These are phyloP conservation scores for Herpetotheres cachinnans DNA, from an alignment of 2,113 vertebrate genomes.

Conservation along the genomic window DNA sequence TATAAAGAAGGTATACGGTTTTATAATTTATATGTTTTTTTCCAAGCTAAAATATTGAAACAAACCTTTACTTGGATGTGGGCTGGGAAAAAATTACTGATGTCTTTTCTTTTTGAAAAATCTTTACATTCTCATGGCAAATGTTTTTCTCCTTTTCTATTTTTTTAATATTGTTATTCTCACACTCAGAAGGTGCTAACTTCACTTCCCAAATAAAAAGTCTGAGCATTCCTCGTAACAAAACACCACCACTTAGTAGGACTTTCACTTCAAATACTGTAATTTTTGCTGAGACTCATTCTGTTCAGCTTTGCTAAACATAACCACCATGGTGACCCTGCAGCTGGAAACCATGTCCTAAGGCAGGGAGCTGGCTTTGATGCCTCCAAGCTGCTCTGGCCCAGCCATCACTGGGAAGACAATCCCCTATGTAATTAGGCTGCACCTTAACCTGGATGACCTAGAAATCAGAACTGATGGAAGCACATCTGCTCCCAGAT, in stretches of 20 bases:
- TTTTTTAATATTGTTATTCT: background rate
- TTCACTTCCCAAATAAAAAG: background rate
- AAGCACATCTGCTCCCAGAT: background rate
- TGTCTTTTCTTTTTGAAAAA: background rate
- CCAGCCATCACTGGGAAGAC: background rate
- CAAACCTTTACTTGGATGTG: background rate
- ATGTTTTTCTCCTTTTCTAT: background rate
- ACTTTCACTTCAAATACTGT: background rate
- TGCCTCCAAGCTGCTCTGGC: background rate
- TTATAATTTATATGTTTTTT: slow-evolving; percentile 20
- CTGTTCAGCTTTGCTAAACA: background rate
- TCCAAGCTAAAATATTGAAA: background rate
- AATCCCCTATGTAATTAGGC: background rate
- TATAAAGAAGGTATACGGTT: background rate
- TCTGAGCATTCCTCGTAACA: background rate
- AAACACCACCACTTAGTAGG: background rate
- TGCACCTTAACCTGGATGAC: background rate
- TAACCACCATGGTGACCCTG: background rate
- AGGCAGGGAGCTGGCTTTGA: background rate
- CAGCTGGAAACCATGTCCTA: background rate
- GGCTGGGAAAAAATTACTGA: background rate
- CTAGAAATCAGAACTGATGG: background rate
- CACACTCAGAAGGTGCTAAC: background rate
- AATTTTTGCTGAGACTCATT: background rate
- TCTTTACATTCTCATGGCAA: background rate